Percentiles rank a stretch among this genome's conserved stretches.
These are phyloP conservation scores for Micromys minutus DNA, from an alignment of 2,113 vertebrate genomes.

Conservation along the genomic window DNA sequence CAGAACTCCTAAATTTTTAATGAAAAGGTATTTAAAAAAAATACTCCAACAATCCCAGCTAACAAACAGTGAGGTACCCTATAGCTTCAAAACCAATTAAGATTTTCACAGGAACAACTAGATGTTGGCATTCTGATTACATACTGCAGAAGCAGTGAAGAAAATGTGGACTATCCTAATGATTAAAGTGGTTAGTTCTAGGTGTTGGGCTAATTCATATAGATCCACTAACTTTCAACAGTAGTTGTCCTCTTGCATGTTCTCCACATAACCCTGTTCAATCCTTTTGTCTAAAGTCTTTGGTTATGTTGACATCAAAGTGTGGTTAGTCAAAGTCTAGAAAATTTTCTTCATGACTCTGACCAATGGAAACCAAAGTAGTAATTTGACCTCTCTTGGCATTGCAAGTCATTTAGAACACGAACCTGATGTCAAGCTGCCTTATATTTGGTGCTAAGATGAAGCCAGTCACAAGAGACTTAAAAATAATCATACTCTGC, in stretches of 20 bases:
- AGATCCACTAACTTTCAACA: background rate
- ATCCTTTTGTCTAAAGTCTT: background rate
- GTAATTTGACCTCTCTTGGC: conserved; percentile 75
- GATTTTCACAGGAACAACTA: background rate
- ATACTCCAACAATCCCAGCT: background rate
- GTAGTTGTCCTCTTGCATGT: background rate
- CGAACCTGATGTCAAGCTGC: conserved; percentile 60
- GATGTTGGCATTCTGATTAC: background rate
- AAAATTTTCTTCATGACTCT: conserved; percentile 84
- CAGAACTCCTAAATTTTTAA: background rate
- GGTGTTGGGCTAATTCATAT: background rate
- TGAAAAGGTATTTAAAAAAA: background rate
- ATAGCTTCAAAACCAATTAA: conserved; percentile 22
- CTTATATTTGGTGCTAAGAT: conserved; percentile 76
- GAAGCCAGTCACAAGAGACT: conserved; percentile 69
- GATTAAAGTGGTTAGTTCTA: background rate
- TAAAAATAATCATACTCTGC: background rate
- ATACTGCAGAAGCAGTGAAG: background rate
- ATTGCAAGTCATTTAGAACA: conserved; percentile 80
- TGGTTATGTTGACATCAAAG: background rate
- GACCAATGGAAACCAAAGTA: conserved; percentile 82
- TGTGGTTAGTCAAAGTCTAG: background rate
- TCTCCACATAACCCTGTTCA: background rate
- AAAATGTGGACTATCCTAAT: background rate
- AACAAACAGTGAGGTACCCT: background rate